phyloP scores from a whole-genome alignment of 1,140 invertebrate species.

The Drosophila ogumai region DNA sequence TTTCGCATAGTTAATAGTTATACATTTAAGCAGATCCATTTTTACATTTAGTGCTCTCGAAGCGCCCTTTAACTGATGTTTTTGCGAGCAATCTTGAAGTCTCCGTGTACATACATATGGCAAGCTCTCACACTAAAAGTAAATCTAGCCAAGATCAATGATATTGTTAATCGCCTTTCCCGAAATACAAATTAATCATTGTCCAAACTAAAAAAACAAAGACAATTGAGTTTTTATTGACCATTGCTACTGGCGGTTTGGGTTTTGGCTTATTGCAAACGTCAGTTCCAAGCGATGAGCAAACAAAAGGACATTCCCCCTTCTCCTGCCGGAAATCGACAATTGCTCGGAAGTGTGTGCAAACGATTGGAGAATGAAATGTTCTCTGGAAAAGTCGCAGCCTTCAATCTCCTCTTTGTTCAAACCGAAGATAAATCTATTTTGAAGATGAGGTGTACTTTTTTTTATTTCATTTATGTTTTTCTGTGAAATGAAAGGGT shows the following conservation, averaged over 20 bases:
- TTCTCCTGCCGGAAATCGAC: neutral
- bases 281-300: neutral
- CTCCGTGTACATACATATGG: constrained; percentile 26
- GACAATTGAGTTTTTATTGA: neutral
- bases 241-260: neutral
- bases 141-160: constrained; percentile 19
- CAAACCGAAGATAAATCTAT: constrained; percentile 46
- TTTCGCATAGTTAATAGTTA: constrained; percentile 54
- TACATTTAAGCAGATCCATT: constrained; percentile 35
- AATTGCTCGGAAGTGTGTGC: constrained; percentile 3
- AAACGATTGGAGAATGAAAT: constrained; percentile 1
- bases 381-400: neutral
- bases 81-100: constrained; percentile 1
- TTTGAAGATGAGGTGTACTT: neutral
- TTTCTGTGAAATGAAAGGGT: neutral
- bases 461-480: neutral
- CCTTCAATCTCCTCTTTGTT: constrained; percentile 6
- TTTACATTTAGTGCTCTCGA: constrained; percentile 4
- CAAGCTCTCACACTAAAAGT: constrained; percentile 31
- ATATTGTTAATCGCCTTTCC: constrained; percentile 31
- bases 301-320: neutral
- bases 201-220: constrained; percentile 16
- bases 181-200: constrained; percentile 39
- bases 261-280: neutral
- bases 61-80: constrained; percentile 2